Percentiles rank a stretch among this genome's conserved stretches.
phyloP scores from a whole-genome alignment of 2,797 vertebrate species.

The Manis javanica region DNA sequence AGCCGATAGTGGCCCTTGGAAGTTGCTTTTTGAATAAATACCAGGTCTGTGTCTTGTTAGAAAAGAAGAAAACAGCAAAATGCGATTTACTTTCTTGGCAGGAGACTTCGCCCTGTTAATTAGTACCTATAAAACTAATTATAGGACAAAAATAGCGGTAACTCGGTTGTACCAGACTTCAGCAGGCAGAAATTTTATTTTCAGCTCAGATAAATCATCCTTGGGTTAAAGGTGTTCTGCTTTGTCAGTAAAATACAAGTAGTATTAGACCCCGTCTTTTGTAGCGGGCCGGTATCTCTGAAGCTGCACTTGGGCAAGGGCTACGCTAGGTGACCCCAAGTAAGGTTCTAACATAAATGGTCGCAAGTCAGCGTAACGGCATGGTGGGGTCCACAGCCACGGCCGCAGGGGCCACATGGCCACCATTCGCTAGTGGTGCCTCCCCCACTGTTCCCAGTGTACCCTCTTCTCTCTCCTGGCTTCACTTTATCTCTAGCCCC shows the following conservation, averaged over 20 bases:
- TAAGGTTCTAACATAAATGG: constrained; percentile 23
- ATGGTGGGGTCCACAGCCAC: not conserved
- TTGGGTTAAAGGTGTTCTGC: constrained; percentile 69
- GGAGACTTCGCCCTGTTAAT: constrained; percentile 76
- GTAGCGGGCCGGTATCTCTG: constrained; percentile 10
- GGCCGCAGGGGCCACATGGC: not conserved
- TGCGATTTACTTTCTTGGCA: constrained; percentile 75
- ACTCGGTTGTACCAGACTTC: constrained; percentile 64
- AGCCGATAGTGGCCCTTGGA: constrained; percentile 62
- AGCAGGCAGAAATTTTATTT: constrained; percentile 74
- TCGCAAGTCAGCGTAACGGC: not conserved
- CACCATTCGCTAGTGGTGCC: not conserved
- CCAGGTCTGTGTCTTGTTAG: constrained; percentile 73
- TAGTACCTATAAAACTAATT: constrained; percentile 77
- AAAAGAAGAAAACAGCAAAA: constrained; percentile 78
- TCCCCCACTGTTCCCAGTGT: not conserved
- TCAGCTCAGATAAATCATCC: constrained; percentile 65
- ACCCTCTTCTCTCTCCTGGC: not conserved
- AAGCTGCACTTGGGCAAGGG: not conserved
- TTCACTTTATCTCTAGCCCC: not conserved
- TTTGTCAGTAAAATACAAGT: constrained; percentile 65
- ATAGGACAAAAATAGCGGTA: constrained; percentile 69
- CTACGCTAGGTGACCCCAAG: not conserved
- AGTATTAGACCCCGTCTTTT: not conserved
- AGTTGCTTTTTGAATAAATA: constrained; percentile 73